Conservation (phyloP, 2,888 invertebrate genomes). For the Oscheius sp. region DNA sequence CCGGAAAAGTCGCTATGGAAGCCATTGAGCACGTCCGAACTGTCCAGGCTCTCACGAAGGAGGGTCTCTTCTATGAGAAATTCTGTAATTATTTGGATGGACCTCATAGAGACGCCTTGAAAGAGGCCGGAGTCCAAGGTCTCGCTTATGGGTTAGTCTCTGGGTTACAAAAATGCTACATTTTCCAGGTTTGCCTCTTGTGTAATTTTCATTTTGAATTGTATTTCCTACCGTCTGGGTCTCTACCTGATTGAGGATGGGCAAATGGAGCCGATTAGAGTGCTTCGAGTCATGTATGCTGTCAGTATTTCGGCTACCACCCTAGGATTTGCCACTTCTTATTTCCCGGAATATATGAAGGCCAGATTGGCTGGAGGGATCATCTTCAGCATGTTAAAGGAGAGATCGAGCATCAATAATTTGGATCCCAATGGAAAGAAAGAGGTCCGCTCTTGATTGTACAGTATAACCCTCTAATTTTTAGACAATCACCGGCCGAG, state of each 20-base stretch:
- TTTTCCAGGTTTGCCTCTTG: slow-evolving; percentile 62
- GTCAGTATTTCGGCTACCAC: slow-evolving; percentile 68
- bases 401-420: slow-evolving; percentile 70
- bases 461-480: no score
- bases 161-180: background rate
- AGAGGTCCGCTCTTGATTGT: slow-evolving; percentile 39
- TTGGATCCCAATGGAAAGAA: slow-evolving; percentile 56
- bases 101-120: slow-evolving; percentile 52
- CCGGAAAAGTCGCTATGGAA: slow-evolving; percentile 70
- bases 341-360: slow-evolving; percentile 71
- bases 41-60: slow-evolving; percentile 72
- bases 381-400: slow-evolving; percentile 71
- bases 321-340: slow-evolving; percentile 71
- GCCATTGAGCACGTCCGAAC: slow-evolving; percentile 72
- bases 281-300: slow-evolving; percentile 56
- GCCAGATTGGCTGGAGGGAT: slow-evolving; percentile 70
- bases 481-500: slow-evolving; percentile 55
- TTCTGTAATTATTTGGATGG: slow-evolving; percentile 55
- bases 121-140: slow-evolving; percentile 58
- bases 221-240: slow-evolving; percentile 70
- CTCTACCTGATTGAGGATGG: slow-evolving; percentile 70
- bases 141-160: slow-evolving; percentile 46
- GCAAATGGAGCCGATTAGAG: slow-evolving; percentile 24
- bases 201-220: slow-evolving; percentile 70
- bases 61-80: slow-evolving; percentile 70